Conservation (phyloP, 2,113 vertebrate species). For the Ammodytes marinus region DNA sequence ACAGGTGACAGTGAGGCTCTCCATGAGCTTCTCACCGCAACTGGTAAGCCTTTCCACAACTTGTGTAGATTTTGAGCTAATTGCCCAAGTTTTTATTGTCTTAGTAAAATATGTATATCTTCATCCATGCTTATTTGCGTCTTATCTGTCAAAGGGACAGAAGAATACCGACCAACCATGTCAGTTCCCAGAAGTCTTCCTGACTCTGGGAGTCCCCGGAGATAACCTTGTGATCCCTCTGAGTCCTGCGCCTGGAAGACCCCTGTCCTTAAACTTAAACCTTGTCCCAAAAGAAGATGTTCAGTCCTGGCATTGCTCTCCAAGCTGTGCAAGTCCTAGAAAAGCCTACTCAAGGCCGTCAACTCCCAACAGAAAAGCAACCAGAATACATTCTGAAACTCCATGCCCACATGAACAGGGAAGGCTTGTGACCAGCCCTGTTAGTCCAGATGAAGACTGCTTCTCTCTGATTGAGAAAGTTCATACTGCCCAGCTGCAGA, state of each 20-base stretch:
- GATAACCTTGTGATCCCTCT: conserved; percentile 79
- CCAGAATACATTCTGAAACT: neutral
- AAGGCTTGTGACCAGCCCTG: conserved; percentile 15
- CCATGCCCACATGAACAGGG: conserved; percentile 14
- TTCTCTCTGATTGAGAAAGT: conserved; percentile 80
- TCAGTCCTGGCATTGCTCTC: conserved; percentile 41
- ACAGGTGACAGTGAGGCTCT: conserved; percentile 79
- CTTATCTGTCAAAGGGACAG: conserved; percentile 52
- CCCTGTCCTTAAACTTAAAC: conserved; percentile 77
- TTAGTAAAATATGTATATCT: neutral
- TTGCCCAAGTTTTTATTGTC: neutral
- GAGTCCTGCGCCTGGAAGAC: conserved; percentile 63
- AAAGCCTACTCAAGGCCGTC: conserved; percentile 53
- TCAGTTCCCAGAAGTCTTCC: conserved; percentile 77
- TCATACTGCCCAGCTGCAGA: conserved; percentile 72
- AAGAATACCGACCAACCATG: conserved; percentile 37
- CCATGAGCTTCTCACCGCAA: conserved; percentile 79
- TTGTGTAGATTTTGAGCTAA: neutral
- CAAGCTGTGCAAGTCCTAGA: conserved; percentile 52
- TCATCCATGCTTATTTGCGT: neutral
- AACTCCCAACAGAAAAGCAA: conserved; percentile 56
- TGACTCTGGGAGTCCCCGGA: conserved; percentile 78
- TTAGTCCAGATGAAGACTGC: conserved; percentile 70
- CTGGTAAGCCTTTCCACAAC: conserved; percentile 59
- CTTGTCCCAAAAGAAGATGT: conserved; percentile 71